phyloP scores from a whole-genome alignment of 2,113 vertebrate species.

The Ranitomeya imitator region DNA sequence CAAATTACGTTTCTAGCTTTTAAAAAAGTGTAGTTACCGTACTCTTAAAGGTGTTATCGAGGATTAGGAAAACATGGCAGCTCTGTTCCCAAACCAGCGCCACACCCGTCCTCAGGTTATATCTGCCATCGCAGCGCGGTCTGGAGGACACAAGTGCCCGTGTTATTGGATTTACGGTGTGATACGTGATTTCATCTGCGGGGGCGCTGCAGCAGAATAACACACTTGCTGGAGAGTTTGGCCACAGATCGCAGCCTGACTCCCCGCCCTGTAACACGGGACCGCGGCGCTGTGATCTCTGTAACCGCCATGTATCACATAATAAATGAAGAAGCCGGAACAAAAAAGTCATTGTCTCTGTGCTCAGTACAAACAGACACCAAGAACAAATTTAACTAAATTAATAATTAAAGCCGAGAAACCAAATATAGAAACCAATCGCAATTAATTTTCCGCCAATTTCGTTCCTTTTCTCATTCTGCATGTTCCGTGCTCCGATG shows the following conservation, averaged over 20 bases:
- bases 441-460: not conserved
- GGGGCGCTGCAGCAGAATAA: too few relatives aligned
- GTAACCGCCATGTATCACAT: not conserved
- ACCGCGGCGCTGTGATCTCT: not conserved
- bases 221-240: too few relatives aligned
- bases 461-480: not conserved
- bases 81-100: too few relatives aligned
- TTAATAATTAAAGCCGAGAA: not conserved
- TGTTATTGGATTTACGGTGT: too few relatives aligned
- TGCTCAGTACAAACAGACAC: conserved; percentile 2
- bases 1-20: too few relatives aligned
- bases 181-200: too few relatives aligned
- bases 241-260: not conserved
- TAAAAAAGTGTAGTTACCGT: too few relatives aligned
- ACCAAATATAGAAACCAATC: not conserved
- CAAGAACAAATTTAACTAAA: conserved; percentile 1
- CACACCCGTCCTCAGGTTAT: too few relatives aligned
- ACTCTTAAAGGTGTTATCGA: too few relatives aligned
- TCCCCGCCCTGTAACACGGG: not conserved
- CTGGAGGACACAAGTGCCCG: too few relatives aligned
- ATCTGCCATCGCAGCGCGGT: too few relatives aligned
- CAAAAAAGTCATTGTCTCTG: not conserved
- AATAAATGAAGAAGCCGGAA: not conserved
- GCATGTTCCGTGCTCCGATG: not conserved
- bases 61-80: too few relatives aligned